Conservation (phyloP, 2,888 invertebrate species). For the Cantharis flavilabris region DNA sequence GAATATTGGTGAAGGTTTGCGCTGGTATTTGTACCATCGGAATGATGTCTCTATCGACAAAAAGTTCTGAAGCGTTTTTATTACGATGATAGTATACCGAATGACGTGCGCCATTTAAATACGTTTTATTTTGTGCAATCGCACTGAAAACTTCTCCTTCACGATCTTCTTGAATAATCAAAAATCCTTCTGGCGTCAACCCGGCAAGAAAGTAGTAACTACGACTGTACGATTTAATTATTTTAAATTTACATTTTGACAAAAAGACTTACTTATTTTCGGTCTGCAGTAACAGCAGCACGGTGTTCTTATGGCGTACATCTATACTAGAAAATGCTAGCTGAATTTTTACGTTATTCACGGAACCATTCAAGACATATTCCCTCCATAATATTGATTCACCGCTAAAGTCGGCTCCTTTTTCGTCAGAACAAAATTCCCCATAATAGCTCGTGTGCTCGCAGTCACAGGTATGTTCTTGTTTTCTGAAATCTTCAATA, state of each 20-base stretch:
- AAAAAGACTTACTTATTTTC: slow-evolving; percentile 70
- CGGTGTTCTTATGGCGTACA: slow-evolving; percentile 76
- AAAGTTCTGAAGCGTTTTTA: slow-evolving; percentile 70
- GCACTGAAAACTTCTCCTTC: slow-evolving; percentile 76
- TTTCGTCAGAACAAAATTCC: slow-evolving; percentile 85
- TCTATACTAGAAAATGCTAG: slow-evolving; percentile 86
- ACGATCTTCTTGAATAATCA: slow-evolving; percentile 85
- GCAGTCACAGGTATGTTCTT: slow-evolving; percentile 86
- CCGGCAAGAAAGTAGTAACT: slow-evolving; percentile 84
- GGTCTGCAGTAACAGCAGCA: slow-evolving; percentile 79
- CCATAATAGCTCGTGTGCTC: slow-evolving; percentile 89
- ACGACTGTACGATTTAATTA: slow-evolving; percentile 58
- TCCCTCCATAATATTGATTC: slow-evolving; percentile 82
- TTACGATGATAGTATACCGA: slow-evolving; percentile 74
- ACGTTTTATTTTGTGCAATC: slow-evolving; percentile 76
- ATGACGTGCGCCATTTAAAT: slow-evolving; percentile 80
- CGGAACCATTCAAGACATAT: slow-evolving; percentile 72
- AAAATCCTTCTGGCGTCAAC: slow-evolving; percentile 79
- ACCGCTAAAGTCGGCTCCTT: slow-evolving; percentile 88
- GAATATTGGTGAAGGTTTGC: slow-evolving; percentile 69
- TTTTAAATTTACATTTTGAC: neutral
- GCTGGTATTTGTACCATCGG: slow-evolving; percentile 70
- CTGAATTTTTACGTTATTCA: slow-evolving; percentile 80
- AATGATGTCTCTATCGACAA: slow-evolving; percentile 78
- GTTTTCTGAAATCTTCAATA: slow-evolving; percentile 85